Conservation (phyloP, 1,140 invertebrate genomes). For the Platorchestia sp. region DNA sequence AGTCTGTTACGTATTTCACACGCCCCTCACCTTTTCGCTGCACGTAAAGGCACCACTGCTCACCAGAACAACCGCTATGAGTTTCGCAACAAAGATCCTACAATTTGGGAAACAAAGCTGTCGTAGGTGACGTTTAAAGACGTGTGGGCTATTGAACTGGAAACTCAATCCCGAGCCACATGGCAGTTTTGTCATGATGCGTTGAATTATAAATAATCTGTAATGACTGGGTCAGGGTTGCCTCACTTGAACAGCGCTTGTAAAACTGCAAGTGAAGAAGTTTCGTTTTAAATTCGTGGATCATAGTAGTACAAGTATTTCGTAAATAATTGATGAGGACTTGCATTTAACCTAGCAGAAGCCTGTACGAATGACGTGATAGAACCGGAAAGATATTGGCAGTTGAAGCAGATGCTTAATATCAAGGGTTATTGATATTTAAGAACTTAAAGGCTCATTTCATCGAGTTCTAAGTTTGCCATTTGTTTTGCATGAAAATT, state of each 20-base stretch:
- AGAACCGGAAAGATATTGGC: background rate
- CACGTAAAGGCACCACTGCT: background rate
- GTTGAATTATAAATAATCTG: background rate
- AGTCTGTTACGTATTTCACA: background rate
- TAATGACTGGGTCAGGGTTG: background rate
- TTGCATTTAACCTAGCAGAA: no score
- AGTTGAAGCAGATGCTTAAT: background rate
- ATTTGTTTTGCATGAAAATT: background rate
- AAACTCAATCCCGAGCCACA: background rate
- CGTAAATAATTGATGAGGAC: no score
- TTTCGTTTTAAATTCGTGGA: background rate
- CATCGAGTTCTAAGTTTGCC: background rate
- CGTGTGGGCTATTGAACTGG: background rate
- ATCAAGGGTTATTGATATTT: background rate
- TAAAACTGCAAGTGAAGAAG: background rate
- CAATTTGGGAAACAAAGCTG: background rate
- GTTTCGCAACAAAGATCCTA: background rate
- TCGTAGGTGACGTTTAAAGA: background rate
- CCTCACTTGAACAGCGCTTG: background rate
- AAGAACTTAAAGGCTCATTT: background rate
- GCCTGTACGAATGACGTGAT: background rate
- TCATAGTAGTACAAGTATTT: no score
- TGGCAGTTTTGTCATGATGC: background rate
- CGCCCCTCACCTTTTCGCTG: background rate
- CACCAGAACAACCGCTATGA: background rate